Evolutionary conservation across 2,113 vertebrate genomes (phyloP).

Genomic region (Pogonocichla stellata): DNA sequence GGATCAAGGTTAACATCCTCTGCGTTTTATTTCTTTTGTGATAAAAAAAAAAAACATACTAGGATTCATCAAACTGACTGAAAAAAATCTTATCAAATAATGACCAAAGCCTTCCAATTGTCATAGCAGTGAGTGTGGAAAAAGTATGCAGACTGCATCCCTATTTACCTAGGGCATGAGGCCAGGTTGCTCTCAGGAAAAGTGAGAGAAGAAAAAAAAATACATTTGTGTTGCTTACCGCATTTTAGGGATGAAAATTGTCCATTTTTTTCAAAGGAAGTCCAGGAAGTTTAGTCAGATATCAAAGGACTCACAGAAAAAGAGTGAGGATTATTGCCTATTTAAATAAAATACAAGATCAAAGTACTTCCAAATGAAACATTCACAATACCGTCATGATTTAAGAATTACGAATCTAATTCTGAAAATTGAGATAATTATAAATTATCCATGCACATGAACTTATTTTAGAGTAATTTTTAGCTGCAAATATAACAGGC

Average conservation of each 20-base stretch:
- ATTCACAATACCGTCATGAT: neutral
- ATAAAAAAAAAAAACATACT: neutral
- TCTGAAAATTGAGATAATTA: neutral
- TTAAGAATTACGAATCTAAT: neutral
- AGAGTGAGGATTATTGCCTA: neutral
- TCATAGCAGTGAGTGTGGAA: neutral
- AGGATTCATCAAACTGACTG: neutral
- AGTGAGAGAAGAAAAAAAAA: neutral
- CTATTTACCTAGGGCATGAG: neutral
- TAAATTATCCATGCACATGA: neutral
- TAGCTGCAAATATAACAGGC: neutral
- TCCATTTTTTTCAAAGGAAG: neutral
- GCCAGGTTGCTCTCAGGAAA: neutral
- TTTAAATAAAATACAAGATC: neutral
- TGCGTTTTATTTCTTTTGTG: neutral
- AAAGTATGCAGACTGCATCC: neutral
- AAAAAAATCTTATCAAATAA: neutral
- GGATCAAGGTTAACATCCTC: constrained; percentile 17
- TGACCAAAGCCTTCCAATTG: neutral
- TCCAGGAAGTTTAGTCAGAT: neutral
- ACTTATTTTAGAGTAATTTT: neutral
- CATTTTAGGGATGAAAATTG: neutral
- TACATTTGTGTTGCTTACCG: neutral
- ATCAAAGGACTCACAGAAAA: neutral
- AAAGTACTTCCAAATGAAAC: neutral